phyloP scores from a whole-genome alignment of 2,888 invertebrate species.

The Volucella zonaria region DNA sequence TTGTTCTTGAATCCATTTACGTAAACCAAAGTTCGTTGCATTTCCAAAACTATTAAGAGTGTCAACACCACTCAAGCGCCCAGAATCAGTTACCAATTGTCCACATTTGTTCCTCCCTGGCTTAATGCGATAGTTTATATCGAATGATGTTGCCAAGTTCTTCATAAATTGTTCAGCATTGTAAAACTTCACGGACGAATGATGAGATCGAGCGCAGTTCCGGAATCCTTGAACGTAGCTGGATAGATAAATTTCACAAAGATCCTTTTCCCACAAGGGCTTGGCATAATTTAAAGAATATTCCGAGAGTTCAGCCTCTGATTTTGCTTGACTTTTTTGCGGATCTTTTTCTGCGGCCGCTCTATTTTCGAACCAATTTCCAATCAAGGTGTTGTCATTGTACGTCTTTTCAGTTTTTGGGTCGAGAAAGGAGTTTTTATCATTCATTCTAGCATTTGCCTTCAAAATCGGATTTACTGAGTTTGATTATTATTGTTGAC shows the following conservation, averaged over 20 bases:
- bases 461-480: background rate
- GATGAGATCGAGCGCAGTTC: constrained; percentile 66
- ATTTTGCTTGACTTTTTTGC: background rate
- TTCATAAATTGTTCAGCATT: constrained; percentile 71
- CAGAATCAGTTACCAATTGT: background rate
- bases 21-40: constrained; percentile 70
- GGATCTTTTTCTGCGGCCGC: constrained; percentile 2
- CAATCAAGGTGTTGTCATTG: constrained; percentile 73
- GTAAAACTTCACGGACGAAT: constrained; percentile 69
- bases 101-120: constrained; percentile 29
- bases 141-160: constrained; percentile 74
- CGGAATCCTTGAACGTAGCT: constrained; percentile 65
- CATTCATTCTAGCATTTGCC: constrained; percentile 29
- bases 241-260: constrained; percentile 15
- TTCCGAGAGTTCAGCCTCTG: constrained; percentile 4
- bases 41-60: constrained; percentile 74
- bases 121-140: constrained; percentile 73
- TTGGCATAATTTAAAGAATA: constrained; percentile 20
- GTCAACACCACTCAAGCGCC: constrained; percentile 40
- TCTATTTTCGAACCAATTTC: constrained; percentile 77
- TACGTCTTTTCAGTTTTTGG: constrained; percentile 63
- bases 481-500: too few relatives aligned
- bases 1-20: constrained; percentile 47
- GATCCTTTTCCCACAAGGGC: background rate
- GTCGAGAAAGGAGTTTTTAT: constrained; percentile 51